Conservation (phyloP, 2,113 vertebrate species). For the Pardalotus punctatus region DNA sequence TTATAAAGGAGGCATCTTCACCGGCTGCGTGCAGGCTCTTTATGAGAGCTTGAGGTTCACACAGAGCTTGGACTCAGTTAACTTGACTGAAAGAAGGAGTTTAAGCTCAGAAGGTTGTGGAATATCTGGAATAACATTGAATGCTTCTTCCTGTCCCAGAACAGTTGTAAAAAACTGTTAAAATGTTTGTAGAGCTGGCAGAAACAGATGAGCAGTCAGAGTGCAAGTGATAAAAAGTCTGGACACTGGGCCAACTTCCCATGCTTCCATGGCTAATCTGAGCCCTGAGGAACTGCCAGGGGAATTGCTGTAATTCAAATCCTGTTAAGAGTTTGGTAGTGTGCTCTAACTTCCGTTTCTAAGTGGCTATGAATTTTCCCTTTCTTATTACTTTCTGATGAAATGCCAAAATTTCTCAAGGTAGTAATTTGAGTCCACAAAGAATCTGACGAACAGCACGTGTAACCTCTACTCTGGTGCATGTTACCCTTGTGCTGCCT, state of each 20-base stretch:
- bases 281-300: not conserved
- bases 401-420: not conserved
- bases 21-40: not conserved
- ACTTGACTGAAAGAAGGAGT: not conserved
- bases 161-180: not conserved
- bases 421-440: not conserved
- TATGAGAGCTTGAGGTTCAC: not conserved
- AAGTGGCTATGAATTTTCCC: not conserved
- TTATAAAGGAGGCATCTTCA: not conserved
- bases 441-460: fast-evolving
- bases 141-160: not conserved
- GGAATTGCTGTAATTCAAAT: not conserved
- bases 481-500: not conserved
- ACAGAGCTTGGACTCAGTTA: fast-evolving
- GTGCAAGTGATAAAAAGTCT: not conserved
- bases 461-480: not conserved
- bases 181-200: not conserved
- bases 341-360: not conserved
- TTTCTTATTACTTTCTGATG: not conserved
- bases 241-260: not conserved
- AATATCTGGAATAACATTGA: not conserved
- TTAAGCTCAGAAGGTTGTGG: not conserved
- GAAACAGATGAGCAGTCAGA: not conserved
- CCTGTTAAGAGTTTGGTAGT: not conserved
- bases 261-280: not conserved